Base-by-base conservation (phyloP, 2,797 vertebrate species). In the Oreonectes daqikongensis region DNA sequence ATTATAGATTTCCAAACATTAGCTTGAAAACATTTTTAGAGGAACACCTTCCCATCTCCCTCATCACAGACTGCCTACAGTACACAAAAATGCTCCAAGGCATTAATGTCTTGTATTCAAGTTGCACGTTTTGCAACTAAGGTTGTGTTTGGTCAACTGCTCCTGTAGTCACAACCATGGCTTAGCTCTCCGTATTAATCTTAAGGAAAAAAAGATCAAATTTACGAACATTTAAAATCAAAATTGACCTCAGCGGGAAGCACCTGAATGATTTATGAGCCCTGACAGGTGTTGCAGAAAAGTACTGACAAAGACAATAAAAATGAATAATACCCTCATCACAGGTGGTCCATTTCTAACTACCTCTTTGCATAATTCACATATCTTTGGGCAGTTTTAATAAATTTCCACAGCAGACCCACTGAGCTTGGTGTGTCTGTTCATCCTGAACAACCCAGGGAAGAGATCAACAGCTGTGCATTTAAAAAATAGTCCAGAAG, bases 231-330 rank as follows among this genome's bases (percentile, higher is more conserved):
- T 52, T 53, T 26, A 8, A 35, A 32, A 69, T 40, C 6, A 63
- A 46, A 55, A 40, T 67, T 44, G 0, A 75, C 42, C 87, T 60
- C 91, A 92, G 91, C 86, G 83, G 90, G 90, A 90, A 84, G 82
- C 86, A 84, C 59, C 72, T 50, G 75, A 85, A 81, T 92, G 91
- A 93, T 92, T 88, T 84, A 93, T 91, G 84, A 90, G 81, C 84
- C 80, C 85, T 92, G 90, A 92, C 90, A 90, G 89, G 88, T 52
- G 59, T 30, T 53, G 44, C 22, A 61, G 57, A 35, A 63, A 18
- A 69, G 52, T 35, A 28, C 64, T 40, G 74, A 76, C 74, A 69
- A 76, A 60, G 42, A 68, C 48, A 61, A 38, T 76, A 50, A 76
- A 76, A 68, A 55, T 71, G 60, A 78, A 66, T 67, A 78, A 83